phyloP scores from a whole-genome alignment of 1,140 invertebrate species.

The Drosophila athabasca region DNA sequence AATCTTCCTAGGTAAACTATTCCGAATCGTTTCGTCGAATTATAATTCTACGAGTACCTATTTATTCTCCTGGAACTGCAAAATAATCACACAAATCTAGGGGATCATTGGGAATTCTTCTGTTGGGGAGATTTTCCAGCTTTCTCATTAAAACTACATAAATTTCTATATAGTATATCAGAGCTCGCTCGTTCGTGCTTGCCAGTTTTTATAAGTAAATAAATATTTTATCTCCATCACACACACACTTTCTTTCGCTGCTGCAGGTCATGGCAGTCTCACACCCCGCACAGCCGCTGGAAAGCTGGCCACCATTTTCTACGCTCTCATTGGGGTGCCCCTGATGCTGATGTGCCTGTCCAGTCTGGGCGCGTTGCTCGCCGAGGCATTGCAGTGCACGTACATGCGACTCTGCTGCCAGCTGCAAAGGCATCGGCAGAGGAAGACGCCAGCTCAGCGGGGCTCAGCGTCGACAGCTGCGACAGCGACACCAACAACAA shows the following conservation, averaged over 20 bases:
- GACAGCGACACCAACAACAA: slow-evolving; percentile 19
- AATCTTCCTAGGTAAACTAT: too few relatives aligned
- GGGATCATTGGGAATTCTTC: too few relatives aligned
- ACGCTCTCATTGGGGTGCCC: slow-evolving; percentile 93
- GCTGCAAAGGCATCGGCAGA: slow-evolving; percentile 54
- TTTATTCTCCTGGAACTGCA: too few relatives aligned
- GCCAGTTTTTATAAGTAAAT: slow-evolving; percentile 15
- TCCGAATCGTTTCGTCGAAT: too few relatives aligned
- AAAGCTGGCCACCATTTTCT: slow-evolving; percentile 93
- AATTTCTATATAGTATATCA: slow-evolving; percentile 13
- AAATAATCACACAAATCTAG: too few relatives aligned
- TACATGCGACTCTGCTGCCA: slow-evolving; percentile 88
- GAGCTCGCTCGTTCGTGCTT: slow-evolving; percentile 27
- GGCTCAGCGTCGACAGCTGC: slow-evolving; percentile 9
- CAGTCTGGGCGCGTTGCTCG: slow-evolving; percentile 92
- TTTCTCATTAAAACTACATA: slow-evolving; percentile 32
- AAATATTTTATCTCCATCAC: slow-evolving; percentile 10
- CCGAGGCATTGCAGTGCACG: slow-evolving; percentile 88
- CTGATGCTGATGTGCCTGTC: slow-evolving; percentile 94
- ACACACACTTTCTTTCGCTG: slow-evolving; percentile 10
- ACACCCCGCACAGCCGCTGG: slow-evolving; percentile 91
- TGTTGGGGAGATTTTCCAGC: not conserved
- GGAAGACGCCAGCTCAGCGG: slow-evolving; percentile 11
- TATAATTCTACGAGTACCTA: too few relatives aligned
- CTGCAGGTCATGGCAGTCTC: slow-evolving; percentile 91